Conservation (phyloP, 2,888 invertebrate genomes). For the Mongoloraphidia duomilia region DNA sequence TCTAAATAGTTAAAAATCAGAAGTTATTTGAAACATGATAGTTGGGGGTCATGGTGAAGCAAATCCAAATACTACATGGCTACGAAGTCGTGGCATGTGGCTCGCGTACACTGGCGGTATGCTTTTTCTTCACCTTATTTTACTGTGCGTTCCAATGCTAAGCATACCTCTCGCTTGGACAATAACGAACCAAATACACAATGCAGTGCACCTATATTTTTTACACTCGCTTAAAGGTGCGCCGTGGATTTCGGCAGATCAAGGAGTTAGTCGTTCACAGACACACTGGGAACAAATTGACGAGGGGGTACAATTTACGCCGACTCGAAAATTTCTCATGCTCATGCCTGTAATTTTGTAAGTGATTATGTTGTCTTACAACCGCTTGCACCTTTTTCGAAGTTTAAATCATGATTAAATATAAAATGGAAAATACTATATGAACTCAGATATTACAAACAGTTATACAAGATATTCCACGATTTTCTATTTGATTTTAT, state of each 20-base stretch:
- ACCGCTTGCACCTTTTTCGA: too few relatives aligned
- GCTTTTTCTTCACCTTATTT: constrained; percentile 42
- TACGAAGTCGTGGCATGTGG: constrained; percentile 49
- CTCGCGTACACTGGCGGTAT: constrained; percentile 44
- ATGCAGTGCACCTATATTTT: constrained; percentile 47
- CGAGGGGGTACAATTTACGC: constrained; percentile 49
- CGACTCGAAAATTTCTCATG: constrained; percentile 49
- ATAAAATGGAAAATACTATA: too few relatives aligned
- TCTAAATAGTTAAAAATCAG: too few relatives aligned
- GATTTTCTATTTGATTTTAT: too few relatives aligned
- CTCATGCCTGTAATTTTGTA: constrained; percentile 49
- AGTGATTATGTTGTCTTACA: constrained; percentile 22
- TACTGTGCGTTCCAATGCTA: constrained; percentile 46
- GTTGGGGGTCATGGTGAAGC: constrained; percentile 48
- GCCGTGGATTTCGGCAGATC: constrained; percentile 50
- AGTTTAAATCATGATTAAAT: too few relatives aligned
- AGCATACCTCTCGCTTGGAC: constrained; percentile 51
- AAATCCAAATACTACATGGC: constrained; percentile 50
- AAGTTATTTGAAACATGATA: constrained; percentile 28
- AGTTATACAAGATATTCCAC: too few relatives aligned
- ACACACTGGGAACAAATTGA: constrained; percentile 63
- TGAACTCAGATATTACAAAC: too few relatives aligned
- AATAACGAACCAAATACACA: constrained; percentile 48
- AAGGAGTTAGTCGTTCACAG: constrained; percentile 39
- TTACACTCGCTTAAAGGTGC: constrained; percentile 52